Evolutionary conservation across 2,888 invertebrate genomes (phyloP), one percentile per base, ranked within the genome.

Genomic region (Anaspis maculata): DNA sequence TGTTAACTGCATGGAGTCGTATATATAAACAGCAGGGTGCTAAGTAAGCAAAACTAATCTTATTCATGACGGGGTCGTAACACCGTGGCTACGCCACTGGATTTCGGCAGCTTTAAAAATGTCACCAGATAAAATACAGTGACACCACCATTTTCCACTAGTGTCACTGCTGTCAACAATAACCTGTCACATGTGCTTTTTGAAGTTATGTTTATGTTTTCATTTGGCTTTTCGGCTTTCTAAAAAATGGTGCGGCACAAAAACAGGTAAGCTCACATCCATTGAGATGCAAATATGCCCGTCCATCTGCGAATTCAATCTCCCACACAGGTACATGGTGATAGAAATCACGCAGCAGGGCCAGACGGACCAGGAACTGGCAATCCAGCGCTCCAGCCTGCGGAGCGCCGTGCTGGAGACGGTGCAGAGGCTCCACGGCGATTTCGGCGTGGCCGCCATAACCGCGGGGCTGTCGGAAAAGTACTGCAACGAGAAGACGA

Each of bases 401-500:
- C 70, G 75, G 44, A 62, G 69, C 27, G 71, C 76, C 1, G 61
- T 87, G 28, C 52, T 77, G 11, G 63, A 67, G 13, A 76, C 76
- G 62, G 73, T 87, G 9, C 74, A 81, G 51, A 73, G 77, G 51
- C 56, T 81, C 34, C 80, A 82, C 60, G 88, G 88, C 1, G 83
- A 85, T 54, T 84, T 79, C 58, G 88, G 86, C 6, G 64, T 72
- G 16, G 85, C 83, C 5, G 70, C 83, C 2, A 71, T 83, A 4
- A 76, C 73, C 52, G 68, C 75, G 34, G 87, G 85, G 13, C 81
- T 87, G 51, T 66, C 73, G 56, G 79, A 81, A 13, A 86, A 84
- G 68, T 87, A 88, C 64, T 83, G 83, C 54, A 87, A 87, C 63
- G 73, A 77, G 45, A 72, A 74, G 37, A 87, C 87, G 0, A 74